phyloP scores from a whole-genome alignment of 2,888 invertebrate species.

The Ophion costatus region DNA sequence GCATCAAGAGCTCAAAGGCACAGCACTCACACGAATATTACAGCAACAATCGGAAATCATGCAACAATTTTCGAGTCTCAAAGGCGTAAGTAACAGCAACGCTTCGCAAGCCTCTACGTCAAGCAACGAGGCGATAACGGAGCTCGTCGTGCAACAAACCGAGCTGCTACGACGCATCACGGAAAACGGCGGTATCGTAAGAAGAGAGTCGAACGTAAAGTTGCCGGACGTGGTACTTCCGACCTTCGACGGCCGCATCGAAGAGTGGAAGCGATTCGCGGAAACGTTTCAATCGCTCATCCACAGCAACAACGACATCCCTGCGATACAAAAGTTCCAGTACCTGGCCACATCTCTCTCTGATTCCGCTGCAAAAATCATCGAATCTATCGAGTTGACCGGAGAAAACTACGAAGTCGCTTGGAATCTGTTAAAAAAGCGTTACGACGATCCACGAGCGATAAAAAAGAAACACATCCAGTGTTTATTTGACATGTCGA shows the following conservation, averaged over 20 bases:
- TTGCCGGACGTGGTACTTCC: slow-evolving; percentile 61
- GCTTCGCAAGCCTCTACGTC: neutral
- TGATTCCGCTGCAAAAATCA: too few relatives aligned
- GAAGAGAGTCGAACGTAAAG: slow-evolving; percentile 31
- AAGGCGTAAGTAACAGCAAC: neutral
- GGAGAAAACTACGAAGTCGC: slow-evolving; percentile 61
- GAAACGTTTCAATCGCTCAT: slow-evolving; percentile 65
- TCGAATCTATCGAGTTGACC: too few relatives aligned
- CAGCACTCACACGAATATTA: slow-evolving; percentile 10
- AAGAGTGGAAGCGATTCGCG: slow-evolving; percentile 62
- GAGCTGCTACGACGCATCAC: slow-evolving; percentile 15
- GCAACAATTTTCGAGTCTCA: neutral
- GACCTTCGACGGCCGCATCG: slow-evolving; percentile 64
- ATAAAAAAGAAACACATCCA: too few relatives aligned
- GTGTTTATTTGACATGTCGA: too few relatives aligned
- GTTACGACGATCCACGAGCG: slow-evolving; percentile 63
- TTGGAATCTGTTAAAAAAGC: slow-evolving; percentile 58
- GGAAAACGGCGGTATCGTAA: slow-evolving; percentile 6
- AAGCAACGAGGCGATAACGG: slow-evolving; percentile 28
- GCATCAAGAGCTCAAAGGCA: too few relatives aligned
- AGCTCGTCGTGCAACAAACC: too few relatives aligned
- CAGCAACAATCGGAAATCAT: slow-evolving; percentile 24
- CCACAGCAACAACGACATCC: slow-evolving; percentile 49
- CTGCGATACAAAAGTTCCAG: slow-evolving; percentile 52
- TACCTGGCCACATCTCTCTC: too few relatives aligned